Percentiles rank a stretch among this genome's conserved stretches.
phyloP scores from a whole-genome alignment of 35 echinoderm and acorn worm genomes.

The Heliocidaris tuberculata region DNA sequence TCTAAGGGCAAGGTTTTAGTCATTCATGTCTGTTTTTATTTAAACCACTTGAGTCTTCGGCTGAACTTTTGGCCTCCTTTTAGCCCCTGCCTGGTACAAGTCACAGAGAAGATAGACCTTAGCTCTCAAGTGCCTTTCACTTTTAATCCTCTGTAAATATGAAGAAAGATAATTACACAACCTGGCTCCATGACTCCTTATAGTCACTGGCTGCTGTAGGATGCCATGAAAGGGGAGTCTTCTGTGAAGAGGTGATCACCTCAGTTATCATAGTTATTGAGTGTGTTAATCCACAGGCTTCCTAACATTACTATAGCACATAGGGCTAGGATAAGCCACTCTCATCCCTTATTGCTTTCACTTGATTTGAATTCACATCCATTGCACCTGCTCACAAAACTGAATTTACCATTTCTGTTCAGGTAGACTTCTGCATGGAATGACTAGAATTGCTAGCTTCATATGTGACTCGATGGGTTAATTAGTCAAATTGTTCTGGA shows the following conservation, averaged over 20 bases:
- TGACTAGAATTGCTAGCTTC: neutral
- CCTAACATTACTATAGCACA: neutral
- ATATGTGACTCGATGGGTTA: neutral
- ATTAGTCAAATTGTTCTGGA: neutral
- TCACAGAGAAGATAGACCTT: neutral
- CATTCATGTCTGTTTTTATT: conserved; percentile 6
- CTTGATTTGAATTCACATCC: neutral
- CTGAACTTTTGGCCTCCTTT: neutral
- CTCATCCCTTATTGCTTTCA: neutral
- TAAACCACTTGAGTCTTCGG: neutral
- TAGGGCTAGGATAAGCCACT: neutral
- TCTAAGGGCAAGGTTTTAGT: conserved; percentile 2
- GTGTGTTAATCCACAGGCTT: neutral
- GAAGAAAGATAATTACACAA: conserved; percentile 2
- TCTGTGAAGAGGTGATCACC: neutral
- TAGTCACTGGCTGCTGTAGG: neutral
- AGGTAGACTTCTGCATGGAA: too few relatives aligned
- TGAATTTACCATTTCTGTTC: neutral
- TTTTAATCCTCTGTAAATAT: neutral
- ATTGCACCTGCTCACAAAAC: neutral
- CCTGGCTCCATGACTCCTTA: neutral
- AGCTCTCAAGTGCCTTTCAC: neutral
- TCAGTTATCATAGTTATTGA: neutral
- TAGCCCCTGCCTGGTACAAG: neutral
- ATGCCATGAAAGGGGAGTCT: neutral